These are phyloP conservation scores for Anagrus nilaparvatae DNA, from an alignment of 1,140 invertebrate genomes.

Conservation along the genomic window DNA sequence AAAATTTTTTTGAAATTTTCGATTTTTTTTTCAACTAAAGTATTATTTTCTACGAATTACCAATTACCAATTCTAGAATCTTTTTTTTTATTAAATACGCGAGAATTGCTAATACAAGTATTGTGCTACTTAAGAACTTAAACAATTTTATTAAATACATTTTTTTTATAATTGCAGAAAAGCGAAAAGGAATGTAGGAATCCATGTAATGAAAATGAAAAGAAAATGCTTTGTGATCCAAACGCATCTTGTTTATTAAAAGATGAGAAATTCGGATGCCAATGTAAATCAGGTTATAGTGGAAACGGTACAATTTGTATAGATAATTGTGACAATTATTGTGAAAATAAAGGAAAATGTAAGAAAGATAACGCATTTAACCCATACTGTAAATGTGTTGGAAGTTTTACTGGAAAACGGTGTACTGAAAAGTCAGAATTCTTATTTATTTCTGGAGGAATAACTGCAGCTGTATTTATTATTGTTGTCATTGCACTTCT, in stretches of 20 bases:
- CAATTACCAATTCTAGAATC: too few relatives aligned
- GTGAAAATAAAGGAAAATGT: conserved; percentile 86
- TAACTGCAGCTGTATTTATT: conserved; percentile 81
- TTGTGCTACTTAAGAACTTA: too few relatives aligned
- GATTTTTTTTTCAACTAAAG: too few relatives aligned
- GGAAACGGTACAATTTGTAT: conserved; percentile 72
- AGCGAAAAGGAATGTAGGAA: conserved; percentile 80
- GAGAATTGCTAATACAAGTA: too few relatives aligned
- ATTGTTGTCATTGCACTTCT: conserved; percentile 85
- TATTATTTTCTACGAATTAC: too few relatives aligned
- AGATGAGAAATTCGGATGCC: conserved; percentile 79
- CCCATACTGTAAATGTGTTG: conserved; percentile 78
- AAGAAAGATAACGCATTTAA: conserved; percentile 73
- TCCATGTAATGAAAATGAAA: conserved; percentile 77
- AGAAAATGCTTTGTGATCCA: conserved; percentile 74
- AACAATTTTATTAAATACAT: conserved; percentile 2
- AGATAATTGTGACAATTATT: conserved; percentile 80
- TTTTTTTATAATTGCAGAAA: conserved; percentile 43
- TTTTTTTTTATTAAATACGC: too few relatives aligned
- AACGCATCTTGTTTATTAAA: conserved; percentile 85
- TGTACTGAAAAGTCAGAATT: conserved; percentile 88
- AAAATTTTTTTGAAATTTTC: neutral
- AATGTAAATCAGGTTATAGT: conserved; percentile 90
- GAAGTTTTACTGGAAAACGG: conserved; percentile 84
- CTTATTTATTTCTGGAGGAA: conserved; percentile 87